Conservation (phyloP, 2,113 vertebrate species). For the Dicrurus megarhynchus region DNA sequence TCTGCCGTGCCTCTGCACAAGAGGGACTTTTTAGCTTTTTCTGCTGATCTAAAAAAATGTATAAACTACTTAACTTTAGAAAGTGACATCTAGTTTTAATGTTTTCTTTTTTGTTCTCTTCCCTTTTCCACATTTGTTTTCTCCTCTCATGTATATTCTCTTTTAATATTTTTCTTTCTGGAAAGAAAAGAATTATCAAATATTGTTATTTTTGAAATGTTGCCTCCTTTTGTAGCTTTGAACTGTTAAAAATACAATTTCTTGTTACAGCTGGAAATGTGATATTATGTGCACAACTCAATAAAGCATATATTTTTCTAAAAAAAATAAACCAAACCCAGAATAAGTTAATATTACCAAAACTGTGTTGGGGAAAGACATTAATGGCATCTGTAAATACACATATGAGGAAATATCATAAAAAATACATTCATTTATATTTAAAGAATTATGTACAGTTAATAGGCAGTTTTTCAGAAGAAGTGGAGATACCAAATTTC, state of each 20-base stretch:
- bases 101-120: background rate
- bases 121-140: background rate
- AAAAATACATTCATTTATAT: background rate
- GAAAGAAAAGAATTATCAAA: background rate
- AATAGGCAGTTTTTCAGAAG: background rate
- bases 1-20: background rate
- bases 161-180: background rate
- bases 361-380: background rate
- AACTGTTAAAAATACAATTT: constrained; percentile 24
- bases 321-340: background rate
- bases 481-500: background rate
- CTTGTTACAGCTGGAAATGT: constrained; percentile 36
- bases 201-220: background rate
- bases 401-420: background rate
- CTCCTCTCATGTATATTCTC: background rate
- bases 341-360: constrained; percentile 18
- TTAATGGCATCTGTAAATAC: background rate
- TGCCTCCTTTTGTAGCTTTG: constrained; percentile 7
- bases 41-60: background rate
- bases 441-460: background rate
- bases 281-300: constrained; percentile 23
- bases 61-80: background rate
- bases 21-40: background rate
- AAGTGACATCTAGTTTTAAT: background rate
- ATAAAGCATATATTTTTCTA: constrained; percentile 51